Base-by-base conservation (phyloP, 2,113 vertebrate species). In the Polyodon spathula region DNA sequence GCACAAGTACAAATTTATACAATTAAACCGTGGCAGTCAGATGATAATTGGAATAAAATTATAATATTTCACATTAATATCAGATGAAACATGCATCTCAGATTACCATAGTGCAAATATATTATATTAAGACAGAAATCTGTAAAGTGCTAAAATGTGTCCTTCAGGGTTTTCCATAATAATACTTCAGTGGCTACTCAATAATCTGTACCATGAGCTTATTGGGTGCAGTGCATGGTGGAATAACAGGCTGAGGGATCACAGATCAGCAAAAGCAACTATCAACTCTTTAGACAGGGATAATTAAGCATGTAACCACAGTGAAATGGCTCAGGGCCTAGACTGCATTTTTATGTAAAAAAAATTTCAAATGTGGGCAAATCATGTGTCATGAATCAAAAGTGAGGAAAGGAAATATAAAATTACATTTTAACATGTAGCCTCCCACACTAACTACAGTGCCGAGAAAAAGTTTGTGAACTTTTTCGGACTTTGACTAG, bases 31-130 rank as follows among this genome's bases (percentile, higher is more conserved):
- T 75, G 78, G 77, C 66, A 78, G 72, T 78, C 80, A 84, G 79
- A 84, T 82, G 79, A 71, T 87, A 88, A 87, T 85, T 86, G 82
- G 83, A 88, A 88, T 86, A 78, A 86, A 89, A 89, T 89, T 81
- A 80, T 81, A 81, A 63, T 68, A 78, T 71, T 77, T 83, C 78
- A 73, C 73, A 75, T 62, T 69, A 71, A 71, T 59, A 65, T 79
- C 78, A 71, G 64, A 66, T 0, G 0, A 79, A 76, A 66, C 66
- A 71, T 78, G 75, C 79, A 69, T 66, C 66, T 1, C 4, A 64
- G 66, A 60, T 71, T 65, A 77, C 55, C 67, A 62, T 59, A 58
- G 65, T 62, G 68, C n/a, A n/a, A n/a, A n/a, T n/a, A n/a, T n/a
- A n/a, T n/a, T n/a, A 70, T 63, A 67, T 71, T 69, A 66, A 70